Percentiles rank a stretch among this genome's conserved stretches.
These are phyloP conservation scores for Sebastes minor DNA, from an alignment of 2,797 vertebrate genomes.

Conservation along the genomic window DNA sequence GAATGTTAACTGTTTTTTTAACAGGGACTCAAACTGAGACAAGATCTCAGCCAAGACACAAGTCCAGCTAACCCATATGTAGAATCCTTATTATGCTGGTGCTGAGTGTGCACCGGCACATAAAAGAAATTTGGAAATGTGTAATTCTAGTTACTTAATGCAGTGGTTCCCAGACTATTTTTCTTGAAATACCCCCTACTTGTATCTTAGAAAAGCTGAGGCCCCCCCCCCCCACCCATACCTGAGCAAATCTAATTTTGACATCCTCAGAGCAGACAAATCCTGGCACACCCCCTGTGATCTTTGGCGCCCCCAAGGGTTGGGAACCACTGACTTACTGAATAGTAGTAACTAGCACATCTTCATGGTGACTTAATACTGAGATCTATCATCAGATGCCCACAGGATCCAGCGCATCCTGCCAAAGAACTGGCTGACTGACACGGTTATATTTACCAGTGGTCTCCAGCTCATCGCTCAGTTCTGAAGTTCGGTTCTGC, in stretches of 20 bases:
- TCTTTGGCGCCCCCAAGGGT: no score
- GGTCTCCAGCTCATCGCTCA: constrained; percentile 86
- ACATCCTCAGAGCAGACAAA: no score
- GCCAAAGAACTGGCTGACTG: neutral
- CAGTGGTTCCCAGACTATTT: no score
- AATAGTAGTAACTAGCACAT: neutral
- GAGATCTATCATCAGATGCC: neutral
- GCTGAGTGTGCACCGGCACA: neutral
- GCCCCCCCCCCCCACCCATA: rapidly evolving
- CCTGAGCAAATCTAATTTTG: no score
- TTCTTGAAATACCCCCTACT: no score
- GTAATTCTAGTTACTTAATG: neutral
- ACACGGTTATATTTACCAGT: constrained; percentile 78
- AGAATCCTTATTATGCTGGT: neutral
- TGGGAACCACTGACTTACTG: neutral
- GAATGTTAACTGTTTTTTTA: neutral
- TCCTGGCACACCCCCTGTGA: no score
- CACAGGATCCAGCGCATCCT: neutral
- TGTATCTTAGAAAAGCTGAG: no score
- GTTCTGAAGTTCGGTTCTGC: constrained; percentile 81
- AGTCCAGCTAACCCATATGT: neutral
- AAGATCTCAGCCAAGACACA: neutral
- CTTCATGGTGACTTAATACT: neutral
- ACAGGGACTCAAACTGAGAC: neutral
- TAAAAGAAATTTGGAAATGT: neutral